These are phyloP conservation scores for Drosophila prolongata DNA, from an alignment of 2,888 invertebrate species.

Conservation along the genomic window DNA sequence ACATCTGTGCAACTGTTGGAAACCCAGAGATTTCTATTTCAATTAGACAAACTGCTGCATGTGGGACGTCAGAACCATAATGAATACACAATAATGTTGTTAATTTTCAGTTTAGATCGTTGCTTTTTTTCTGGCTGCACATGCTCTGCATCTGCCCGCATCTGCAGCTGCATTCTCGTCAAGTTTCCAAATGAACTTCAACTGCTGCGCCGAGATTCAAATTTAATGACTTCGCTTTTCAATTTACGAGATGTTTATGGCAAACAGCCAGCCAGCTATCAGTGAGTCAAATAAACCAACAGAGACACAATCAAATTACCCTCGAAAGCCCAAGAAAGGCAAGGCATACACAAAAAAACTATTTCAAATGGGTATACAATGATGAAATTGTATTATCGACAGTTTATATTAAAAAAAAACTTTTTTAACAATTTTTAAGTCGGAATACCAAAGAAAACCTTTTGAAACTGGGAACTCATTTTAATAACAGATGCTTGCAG, in stretches of 20 bases:
- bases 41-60: constrained; percentile 58
- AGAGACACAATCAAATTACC: constrained; percentile 52
- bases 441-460: too few species aligned
- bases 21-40: constrained; percentile 67
- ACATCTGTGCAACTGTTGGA: constrained; percentile 58
- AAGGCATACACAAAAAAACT: neutral
- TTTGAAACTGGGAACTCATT: too few species aligned
- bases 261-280: constrained; percentile 42
- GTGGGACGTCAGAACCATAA: constrained; percentile 64
- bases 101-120: constrained; percentile 55
- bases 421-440: too few species aligned
- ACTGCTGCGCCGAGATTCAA: constrained; percentile 40
- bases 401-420: too few species aligned
- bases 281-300: constrained; percentile 37
- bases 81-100: constrained; percentile 74
- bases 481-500: too few species aligned
- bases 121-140: constrained; percentile 37
- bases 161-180: constrained; percentile 42
- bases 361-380: neutral
- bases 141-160: constrained; percentile 58
- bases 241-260: constrained; percentile 66
- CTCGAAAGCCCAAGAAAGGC: constrained; percentile 7
- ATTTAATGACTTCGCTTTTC: constrained; percentile 64
- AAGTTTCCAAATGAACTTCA: constrained; percentile 55
- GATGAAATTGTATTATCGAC: neutral